Percentiles rank a stretch among this genome's conserved stretches.
phyloP scores from a whole-genome alignment of 2,888 invertebrate genomes.

The Luperina testacea region DNA sequence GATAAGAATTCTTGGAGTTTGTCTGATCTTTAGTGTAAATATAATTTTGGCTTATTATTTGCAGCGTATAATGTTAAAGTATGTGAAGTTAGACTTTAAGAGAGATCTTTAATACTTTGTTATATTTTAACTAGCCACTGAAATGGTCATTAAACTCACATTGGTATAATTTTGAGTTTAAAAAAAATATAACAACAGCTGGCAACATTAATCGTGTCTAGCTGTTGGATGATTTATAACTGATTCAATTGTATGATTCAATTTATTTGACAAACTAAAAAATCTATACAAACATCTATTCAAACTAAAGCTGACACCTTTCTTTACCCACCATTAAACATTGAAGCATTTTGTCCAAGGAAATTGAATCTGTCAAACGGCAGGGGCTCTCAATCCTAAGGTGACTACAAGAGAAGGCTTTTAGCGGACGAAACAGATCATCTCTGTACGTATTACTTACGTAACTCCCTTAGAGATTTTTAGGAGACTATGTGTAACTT shows the following conservation, averaged over 20 bases:
- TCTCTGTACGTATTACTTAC: conserved; percentile 71
- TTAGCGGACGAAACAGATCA: conserved; percentile 74
- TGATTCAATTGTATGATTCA: too few species aligned
- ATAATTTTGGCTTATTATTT: conserved; percentile 22
- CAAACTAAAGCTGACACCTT: conserved; percentile 12
- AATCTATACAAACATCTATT: neutral
- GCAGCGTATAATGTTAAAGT: neutral
- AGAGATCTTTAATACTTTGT: neutral
- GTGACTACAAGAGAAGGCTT: conserved; percentile 81
- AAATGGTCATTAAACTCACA: neutral
- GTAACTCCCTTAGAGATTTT: conserved; percentile 61
- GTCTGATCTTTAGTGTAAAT: conserved; percentile 50
- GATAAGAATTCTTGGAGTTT: conserved; percentile 69
- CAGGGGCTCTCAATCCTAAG: conserved; percentile 68
- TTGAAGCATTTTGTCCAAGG: conserved; percentile 73
- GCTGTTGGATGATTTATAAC: neutral
- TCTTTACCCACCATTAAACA: conserved; percentile 56
- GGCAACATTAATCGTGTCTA: neutral
- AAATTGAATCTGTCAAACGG: conserved; percentile 82
- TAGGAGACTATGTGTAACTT: conserved; percentile 29
- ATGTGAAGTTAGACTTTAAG: neutral
- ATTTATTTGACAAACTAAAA: neutral
- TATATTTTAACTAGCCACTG: neutral
- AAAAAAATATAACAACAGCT: too few species aligned
- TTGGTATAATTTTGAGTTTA: too few species aligned